Evolutionary conservation across 2,888 invertebrate genomes (phyloP).

Genomic region (Biston betularia): DNA sequence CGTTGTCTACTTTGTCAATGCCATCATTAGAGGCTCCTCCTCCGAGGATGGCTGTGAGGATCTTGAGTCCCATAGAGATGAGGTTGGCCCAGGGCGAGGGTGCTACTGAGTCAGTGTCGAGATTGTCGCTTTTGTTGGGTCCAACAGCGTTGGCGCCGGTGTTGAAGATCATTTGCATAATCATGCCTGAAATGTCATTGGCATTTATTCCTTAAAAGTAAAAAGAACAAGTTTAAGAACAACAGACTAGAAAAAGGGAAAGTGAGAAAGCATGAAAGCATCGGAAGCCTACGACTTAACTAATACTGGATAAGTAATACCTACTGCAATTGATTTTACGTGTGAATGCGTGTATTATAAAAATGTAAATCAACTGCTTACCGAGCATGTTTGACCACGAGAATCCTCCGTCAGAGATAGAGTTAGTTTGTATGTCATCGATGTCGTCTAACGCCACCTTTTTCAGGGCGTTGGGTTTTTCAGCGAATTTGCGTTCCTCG

Average conservation of each 20-base stretch:
- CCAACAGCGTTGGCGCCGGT: slow-evolving; percentile 84
- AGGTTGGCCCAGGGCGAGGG: slow-evolving; percentile 96
- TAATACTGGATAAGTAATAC: neutral
- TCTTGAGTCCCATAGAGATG: slow-evolving; percentile 93
- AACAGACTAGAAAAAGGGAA: slow-evolving; percentile 13
- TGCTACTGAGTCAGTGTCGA: slow-evolving; percentile 89
- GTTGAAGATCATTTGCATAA: slow-evolving; percentile 96
- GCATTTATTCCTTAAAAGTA: slow-evolving; percentile 36
- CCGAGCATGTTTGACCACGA: slow-evolving; percentile 96
- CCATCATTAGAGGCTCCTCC: slow-evolving; percentile 92
- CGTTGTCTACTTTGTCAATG: slow-evolving; percentile 96
- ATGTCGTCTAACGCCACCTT: slow-evolving; percentile 94
- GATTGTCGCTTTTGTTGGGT: slow-evolving; percentile 93
- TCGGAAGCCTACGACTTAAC: slow-evolving; percentile 4
- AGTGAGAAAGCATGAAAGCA: slow-evolving; percentile 13
- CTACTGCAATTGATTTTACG: neutral
- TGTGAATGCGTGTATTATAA: slow-evolving; percentile 1
- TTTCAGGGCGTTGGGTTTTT: slow-evolving; percentile 95
- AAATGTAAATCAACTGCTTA: slow-evolving; percentile 53
- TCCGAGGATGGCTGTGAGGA: slow-evolving; percentile 93
- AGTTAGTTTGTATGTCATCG: slow-evolving; percentile 93
- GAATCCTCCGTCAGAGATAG: slow-evolving; percentile 92
- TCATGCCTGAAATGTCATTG: slow-evolving; percentile 79
- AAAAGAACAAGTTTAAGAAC: slow-evolving; percentile 27
- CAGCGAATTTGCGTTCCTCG: slow-evolving; percentile 93